Base-by-base conservation (phyloP, 2,113 vertebrate species). In the Physeter macrocephalus region DNA sequence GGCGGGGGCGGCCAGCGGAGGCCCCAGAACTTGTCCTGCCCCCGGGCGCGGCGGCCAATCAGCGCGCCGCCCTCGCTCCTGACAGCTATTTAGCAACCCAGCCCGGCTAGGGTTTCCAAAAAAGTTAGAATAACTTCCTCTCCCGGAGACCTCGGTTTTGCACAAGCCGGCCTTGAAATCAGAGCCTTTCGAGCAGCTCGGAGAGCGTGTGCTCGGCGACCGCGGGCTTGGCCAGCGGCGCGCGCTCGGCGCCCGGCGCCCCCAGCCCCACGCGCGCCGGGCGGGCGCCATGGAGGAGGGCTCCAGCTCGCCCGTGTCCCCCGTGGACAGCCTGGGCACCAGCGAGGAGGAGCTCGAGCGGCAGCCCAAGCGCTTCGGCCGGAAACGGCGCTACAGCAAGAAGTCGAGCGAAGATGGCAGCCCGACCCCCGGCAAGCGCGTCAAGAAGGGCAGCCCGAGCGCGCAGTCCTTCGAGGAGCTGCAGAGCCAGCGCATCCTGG, bases 41-140 rank as follows among this genome's bases (percentile, higher is more conserved):
- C 98, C 98, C 95, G 97, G 97, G 95, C 94, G 81, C 95, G 67
- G 88, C 1, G 96, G 97, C 98, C 99, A 98, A 99, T 99, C 98
- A 98, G 98, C 97, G 87, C 98, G 99, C 99, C 99, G 99, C 99
- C 99, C 99, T 99, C 98, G 98, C 98, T 98, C 98, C 99, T 98
- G 98, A 99, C 99, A 99, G 98, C 98, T 99, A 99, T 99, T 99
- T 99, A 99, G 99, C 99, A 99, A 99, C 99, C 97, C 99, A 99
- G 99, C 98, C 99, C 97, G 99, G 99, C 99, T 99, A 99, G 99
- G 99, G 99, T 99, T 99, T 99, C 99, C 98, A 99, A 98, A 99
- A 98, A 98, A 98, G 96, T 98, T 98, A 99, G 99, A 99, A 99
- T 98, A 99, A 99, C 98, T 99, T 99, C 98, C 98, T 99, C 98